Evolutionary conservation across 2,797 vertebrate genomes (phyloP), one percentile per base, ranked within the genome.

Genomic region (Pempheris klunzingeri): DNA sequence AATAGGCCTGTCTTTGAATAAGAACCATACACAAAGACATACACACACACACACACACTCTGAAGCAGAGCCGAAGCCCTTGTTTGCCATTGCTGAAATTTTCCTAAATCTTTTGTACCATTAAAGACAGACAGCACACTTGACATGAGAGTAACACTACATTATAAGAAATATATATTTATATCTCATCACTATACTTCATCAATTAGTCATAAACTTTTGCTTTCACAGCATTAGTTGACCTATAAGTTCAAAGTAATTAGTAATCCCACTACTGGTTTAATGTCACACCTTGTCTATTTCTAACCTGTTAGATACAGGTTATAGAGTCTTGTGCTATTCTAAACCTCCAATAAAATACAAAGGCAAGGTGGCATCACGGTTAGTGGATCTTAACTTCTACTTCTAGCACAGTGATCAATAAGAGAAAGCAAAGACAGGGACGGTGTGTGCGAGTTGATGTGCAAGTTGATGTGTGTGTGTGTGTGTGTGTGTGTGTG

Each of bases 371-470:
- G 28, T 20, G 18, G 68, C 47, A 39, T 69, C 32, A 60, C 11
- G 32, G 36, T 65, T 46, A 61, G 54, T 71, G 49, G 55, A 73
- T 77, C 53, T 57, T 30, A 36, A 62, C 55, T 41, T 71, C 54
- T 14, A 62, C 55, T 41, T 71, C 54, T 14, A 65, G 55, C n/a
- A 62, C 57, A 41, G 38, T 5, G 52, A 90, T 88, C 82, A 84
- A 87, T 87, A 81, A 26, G n/a, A 62, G 65, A 82, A 81, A 88
- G 46, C 28, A 74, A 43, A 84, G 77, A 82, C 60, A 41, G 52
- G 13, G 36, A 55, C 69, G 49, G 52, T 30, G 30, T 20, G n/a
- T n/a, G n/a, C n/a, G n/a, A n/a, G n/a, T n/a, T n/a, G n/a, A n/a
- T n/a, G n/a, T n/a, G n/a, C n/a, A n/a, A n/a, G n/a, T n/a, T n/a